phyloP scores from a whole-genome alignment of 1,140 invertebrate genomes.

The Halesus radiatus region DNA sequence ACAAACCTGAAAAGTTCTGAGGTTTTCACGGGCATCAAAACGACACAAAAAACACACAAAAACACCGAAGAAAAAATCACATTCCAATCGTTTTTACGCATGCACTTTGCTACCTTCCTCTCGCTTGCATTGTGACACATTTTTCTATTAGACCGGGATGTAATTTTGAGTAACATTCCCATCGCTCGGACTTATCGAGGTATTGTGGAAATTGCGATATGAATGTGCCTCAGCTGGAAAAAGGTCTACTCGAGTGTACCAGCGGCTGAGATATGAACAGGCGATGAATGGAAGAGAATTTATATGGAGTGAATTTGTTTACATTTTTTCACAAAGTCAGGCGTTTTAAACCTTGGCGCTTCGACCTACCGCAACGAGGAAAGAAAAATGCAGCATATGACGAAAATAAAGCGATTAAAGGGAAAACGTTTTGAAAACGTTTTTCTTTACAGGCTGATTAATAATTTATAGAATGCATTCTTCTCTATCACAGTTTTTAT shows the following conservation, averaged over 20 bases:
- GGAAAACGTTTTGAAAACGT: no score
- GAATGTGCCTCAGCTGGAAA: neutral
- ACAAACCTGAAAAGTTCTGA: neutral
- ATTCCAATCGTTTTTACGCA: neutral
- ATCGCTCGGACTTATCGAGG: neutral
- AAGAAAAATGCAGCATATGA: no score
- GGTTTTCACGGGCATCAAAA: neutral
- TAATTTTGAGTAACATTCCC: neutral
- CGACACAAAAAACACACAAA: conserved; percentile 15
- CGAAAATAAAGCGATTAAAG: no score
- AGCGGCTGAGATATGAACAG: neutral
- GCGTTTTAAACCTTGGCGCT: neutral
- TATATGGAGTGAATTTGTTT: neutral
- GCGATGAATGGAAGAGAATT: neutral
- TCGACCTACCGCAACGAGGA: no score
- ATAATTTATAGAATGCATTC: no score
- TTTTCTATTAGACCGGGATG: neutral
- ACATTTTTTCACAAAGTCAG: neutral
- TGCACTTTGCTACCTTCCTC: neutral
- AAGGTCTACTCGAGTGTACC: neutral
- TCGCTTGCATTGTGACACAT: neutral
- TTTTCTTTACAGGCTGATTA: no score
- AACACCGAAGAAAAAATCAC: neutral
- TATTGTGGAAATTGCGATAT: no score
- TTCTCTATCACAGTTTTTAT: no score